Evolutionary conservation across 2,113 vertebrate genomes (phyloP), one percentile per base, ranked within the genome.

Genomic region (Sula dactylatra): DNA sequence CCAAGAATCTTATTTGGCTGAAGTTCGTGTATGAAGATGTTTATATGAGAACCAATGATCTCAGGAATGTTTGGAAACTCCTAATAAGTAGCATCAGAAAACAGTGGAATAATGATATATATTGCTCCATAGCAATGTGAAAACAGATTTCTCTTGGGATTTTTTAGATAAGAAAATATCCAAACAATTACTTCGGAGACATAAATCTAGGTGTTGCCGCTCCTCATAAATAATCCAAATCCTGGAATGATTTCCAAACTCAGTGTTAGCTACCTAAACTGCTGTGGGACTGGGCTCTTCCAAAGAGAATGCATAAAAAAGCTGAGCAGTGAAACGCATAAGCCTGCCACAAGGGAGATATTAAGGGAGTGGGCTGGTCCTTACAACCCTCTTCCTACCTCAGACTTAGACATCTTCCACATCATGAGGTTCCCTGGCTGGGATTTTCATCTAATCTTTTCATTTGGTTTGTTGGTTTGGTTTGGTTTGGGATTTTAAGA

Each of bases 391-490:
- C 38, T 47, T 64, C 29, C 27, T 45, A 16, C 20, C 26, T 95
- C 55, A 59, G 32, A 7, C 29, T 78, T 36, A 19, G 54, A 42
- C 12, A 7, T 16, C 64, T 81, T 69, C 45, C 7, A 73, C 21
- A 59, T 54, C 9, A 42, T 42, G 22, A 66, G n/a, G 7, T 82
- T 67, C n/a, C 7, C 17, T 36, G 27, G 18, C 6, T 40, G 22
- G 19, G 24, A 77, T 62, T n/a, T 71, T 85, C 36, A 58, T 87
- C 24, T 38, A 71, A 49, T 13, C 5, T 55, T 83, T 55, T 73
- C 4, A 11, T 61, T 82, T 58, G 1, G 2, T 38, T 78, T 38
- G 0, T 80, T 58, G 1, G 1, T 38, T 34, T 56, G 13, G 16
- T 49, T 49, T 1, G 1, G 2, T 71, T 85, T 40, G 6, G 1